A percentile compares a stretch with the other conserved stretches of the same genome.
phyloP scores from a whole-genome alignment of 2,113 vertebrate genomes.

The Rhinopomastus cyanomelas region DNA sequence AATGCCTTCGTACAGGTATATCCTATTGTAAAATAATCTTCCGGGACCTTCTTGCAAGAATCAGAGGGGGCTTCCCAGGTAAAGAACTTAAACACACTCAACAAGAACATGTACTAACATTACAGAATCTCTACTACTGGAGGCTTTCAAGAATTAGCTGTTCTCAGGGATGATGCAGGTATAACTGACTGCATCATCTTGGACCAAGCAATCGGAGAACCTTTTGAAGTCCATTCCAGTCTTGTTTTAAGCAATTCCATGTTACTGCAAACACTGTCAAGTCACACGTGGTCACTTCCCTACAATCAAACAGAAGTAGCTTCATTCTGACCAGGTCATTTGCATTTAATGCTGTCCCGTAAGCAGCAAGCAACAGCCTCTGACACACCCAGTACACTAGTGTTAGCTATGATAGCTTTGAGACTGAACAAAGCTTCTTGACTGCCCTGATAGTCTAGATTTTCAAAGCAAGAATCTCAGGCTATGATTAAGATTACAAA shows the following conservation, averaged over 20 bases:
- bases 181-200: background rate
- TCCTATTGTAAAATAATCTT: background rate
- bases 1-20: background rate
- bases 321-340: background rate
- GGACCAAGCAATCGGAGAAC: background rate
- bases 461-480: background rate
- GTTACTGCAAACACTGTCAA: background rate
- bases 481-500: background rate
- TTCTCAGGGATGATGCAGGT: background rate
- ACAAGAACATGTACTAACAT: background rate
- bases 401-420: background rate
- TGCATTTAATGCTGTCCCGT: background rate
- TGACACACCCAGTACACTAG: background rate
- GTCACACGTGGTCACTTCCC: background rate
- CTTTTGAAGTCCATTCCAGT: background rate
- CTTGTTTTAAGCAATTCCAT: background rate
- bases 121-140: background rate
- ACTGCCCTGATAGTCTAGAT: background rate
- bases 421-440: background rate
- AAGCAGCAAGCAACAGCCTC: background rate
- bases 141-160: background rate
- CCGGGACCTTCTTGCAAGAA: background rate
- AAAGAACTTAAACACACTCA: background rate
- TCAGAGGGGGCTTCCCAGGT: background rate
- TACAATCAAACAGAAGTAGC: background rate